A percentile compares a stretch with the other conserved stretches of the same genome.
Evolutionary conservation across 1,140 invertebrate species (phyloP).

Genomic region (Anoplophora glabripennis): DNA sequence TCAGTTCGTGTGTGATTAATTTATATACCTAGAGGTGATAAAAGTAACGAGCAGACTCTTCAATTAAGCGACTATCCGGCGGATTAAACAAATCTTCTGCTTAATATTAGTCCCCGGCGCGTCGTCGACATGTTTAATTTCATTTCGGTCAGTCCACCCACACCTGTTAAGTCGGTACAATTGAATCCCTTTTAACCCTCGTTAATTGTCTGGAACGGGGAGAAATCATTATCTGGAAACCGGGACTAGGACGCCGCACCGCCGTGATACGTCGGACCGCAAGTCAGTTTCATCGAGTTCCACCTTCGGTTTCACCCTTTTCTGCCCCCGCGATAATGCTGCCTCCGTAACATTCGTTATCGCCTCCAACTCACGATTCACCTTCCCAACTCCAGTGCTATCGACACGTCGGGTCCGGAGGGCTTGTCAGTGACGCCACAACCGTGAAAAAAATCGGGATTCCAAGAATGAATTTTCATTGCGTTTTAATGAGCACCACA

Average conservation of each 20-base stretch:
- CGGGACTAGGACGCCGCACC: conserved; percentile 21
- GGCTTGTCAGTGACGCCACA: too few species aligned
- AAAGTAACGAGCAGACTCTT: too few species aligned
- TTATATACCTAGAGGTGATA: too few species aligned
- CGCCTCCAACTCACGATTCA: neutral
- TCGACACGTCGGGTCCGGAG: too few species aligned
- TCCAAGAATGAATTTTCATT: too few species aligned
- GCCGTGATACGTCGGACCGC: conserved; percentile 41
- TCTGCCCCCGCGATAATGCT: neutral
- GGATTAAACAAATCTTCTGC: too few species aligned
- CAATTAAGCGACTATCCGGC: too few species aligned
- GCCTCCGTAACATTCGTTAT: neutral
- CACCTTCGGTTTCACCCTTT: conserved; percentile 19
- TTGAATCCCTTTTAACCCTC: conserved; percentile 49
- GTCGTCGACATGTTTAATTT: conserved; percentile 45
- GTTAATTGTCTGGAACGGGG: conserved; percentile 48
- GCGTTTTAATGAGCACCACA: too few species aligned
- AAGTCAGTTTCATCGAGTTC: conserved; percentile 32
- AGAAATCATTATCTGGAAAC: conserved; percentile 47
- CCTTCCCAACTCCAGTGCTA: neutral
- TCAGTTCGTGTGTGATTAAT: too few species aligned
- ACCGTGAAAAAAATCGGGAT: too few species aligned
- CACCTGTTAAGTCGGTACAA: conserved; percentile 49
- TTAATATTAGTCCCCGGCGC: neutral
- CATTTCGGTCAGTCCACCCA: conserved; percentile 40